Evolutionary conservation across 2,113 vertebrate species (phyloP).

Genomic region (Serilophus lunatus): DNA sequence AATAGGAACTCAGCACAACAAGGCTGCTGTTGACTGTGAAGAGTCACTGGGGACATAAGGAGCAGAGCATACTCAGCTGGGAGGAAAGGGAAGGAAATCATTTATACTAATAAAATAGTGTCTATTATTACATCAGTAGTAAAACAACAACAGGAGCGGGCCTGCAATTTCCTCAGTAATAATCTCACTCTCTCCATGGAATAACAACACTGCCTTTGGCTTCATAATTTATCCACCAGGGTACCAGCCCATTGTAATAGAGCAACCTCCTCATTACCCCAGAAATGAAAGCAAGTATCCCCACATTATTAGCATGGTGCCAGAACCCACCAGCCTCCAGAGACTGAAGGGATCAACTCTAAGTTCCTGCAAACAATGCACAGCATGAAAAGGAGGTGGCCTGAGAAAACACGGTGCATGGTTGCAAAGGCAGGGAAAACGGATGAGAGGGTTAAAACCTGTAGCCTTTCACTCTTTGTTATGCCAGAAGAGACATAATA

Average conservation of each 20-base stretch:
- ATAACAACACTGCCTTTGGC: conserved; percentile 32
- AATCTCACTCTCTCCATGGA: neutral
- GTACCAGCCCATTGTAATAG: neutral
- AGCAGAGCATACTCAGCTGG: neutral
- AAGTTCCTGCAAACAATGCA: neutral
- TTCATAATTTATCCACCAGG: conserved; percentile 10
- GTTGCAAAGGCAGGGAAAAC: neutral
- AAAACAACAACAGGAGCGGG: neutral
- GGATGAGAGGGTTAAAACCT: neutral
- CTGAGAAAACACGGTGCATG: neutral
- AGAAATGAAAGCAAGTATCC: neutral
- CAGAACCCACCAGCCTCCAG: neutral
- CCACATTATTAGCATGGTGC: neutral
- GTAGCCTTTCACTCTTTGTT: neutral
- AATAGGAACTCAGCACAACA: neutral
- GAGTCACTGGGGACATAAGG: neutral
- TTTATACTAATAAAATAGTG: conserved; percentile 40
- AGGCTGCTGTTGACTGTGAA: neutral
- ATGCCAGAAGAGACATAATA: neutral
- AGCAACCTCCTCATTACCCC: conserved; percentile 20
- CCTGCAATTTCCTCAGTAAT: conserved; percentile 60
- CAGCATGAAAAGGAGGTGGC: neutral
- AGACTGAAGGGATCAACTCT: neutral
- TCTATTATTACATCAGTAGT: neutral
- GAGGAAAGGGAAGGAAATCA: neutral